Percentiles rank a stretch among this genome's conserved stretches.
Evolutionary conservation across 2,113 vertebrate genomes (phyloP).

Genomic region (Myiozetetes cayanensis): DNA sequence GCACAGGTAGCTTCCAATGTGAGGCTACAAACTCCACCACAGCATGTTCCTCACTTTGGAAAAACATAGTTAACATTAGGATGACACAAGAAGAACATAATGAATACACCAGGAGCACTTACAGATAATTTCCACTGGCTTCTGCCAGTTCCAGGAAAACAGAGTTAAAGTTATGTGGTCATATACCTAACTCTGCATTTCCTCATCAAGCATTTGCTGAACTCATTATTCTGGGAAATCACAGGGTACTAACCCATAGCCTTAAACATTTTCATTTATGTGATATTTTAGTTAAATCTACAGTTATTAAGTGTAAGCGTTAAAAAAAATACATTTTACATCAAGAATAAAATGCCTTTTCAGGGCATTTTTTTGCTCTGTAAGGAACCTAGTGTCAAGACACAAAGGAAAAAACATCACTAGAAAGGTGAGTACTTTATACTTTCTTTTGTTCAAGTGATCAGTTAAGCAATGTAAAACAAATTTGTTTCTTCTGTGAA

Average conservation of each 20-base stretch:
- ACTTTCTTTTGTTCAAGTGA: background rate
- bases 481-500: background rate
- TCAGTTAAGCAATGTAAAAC: background rate
- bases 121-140: constrained; percentile 45
- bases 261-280: background rate
- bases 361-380: background rate
- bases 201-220: constrained; percentile 60
- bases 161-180: constrained; percentile 8
- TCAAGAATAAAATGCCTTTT: background rate
- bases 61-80: background rate
- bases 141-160: constrained; percentile 43
- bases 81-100: constrained; percentile 23
- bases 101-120: constrained; percentile 35
- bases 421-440: background rate
- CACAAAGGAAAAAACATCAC: background rate
- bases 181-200: constrained; percentile 1
- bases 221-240: constrained; percentile 8
- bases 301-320: background rate
- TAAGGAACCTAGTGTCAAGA: background rate
- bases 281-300: background rate
- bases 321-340: background rate
- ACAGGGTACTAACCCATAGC: background rate
- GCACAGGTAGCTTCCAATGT: background rate
- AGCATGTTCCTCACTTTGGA: background rate
- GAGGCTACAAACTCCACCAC: background rate